A percentile compares a stretch with the other conserved stretches of the same genome.
These are phyloP conservation scores for Erythrocebus patas DNA, from an alignment of 2,113 vertebrate species.

Conservation along the genomic window DNA sequence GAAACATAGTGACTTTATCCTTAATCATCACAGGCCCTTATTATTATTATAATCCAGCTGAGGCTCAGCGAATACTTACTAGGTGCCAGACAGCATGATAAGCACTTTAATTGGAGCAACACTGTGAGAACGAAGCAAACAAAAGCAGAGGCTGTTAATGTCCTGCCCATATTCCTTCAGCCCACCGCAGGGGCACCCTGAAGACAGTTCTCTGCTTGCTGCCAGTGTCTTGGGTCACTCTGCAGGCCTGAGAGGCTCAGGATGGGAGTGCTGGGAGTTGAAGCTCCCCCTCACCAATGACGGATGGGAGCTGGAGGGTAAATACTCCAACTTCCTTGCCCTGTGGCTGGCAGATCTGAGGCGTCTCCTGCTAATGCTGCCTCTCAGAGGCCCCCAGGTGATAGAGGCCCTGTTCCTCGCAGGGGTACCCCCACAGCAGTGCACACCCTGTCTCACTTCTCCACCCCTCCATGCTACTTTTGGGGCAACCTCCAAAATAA, in stretches of 20 bases:
- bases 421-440: background rate
- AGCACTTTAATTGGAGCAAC: no score
- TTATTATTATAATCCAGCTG: background rate
- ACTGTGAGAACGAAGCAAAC: background rate
- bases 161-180: background rate
- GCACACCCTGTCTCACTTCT: background rate
- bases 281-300: background rate
- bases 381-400: fast-evolving
- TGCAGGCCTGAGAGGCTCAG: background rate
- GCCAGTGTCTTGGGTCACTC: background rate
- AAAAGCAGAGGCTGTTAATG: fast-evolving
- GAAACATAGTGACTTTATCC: background rate
- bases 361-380: fast-evolving
- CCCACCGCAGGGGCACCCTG: background rate
- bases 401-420: background rate
- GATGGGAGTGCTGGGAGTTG: background rate
- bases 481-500: background rate
- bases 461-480: fast-evolving
- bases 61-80: background rate
- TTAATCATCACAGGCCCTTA: background rate
- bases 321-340: fast-evolving
- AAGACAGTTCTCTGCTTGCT: background rate
- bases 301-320: background rate
- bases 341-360: background rate
- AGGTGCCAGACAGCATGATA: background rate